Evolutionary conservation across 2,113 vertebrate species (phyloP), one percentile per base, ranked within the genome.

Genomic region (Isichthys henryi): DNA sequence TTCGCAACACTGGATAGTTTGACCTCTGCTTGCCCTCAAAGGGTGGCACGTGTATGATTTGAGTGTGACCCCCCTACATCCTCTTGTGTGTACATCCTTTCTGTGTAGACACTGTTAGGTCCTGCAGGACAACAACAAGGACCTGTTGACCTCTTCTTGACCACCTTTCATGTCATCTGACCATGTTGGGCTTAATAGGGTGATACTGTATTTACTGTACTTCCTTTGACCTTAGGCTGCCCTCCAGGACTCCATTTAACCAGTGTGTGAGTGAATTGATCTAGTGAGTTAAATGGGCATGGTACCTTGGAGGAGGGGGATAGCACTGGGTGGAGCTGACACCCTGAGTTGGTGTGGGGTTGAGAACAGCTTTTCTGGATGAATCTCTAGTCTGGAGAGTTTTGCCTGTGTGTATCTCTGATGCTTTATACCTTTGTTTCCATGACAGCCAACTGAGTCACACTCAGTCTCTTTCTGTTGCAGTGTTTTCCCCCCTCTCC

Each of bases 361-460:
- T 13, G 46, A 43, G 21, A 88, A 8, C 10, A n/a, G 70, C 52
- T 62, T 66, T 45, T 58, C 39, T 89, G 53, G 19, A 45, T 56
- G 31, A 80, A 0, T 21, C 23, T 77, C n/a, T 82, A 53, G n/a
- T 45, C 43, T 50, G 15, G 56, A 27, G 87, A 21, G 88, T 39
- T 58, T 85, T 10, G 13, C 3, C 21, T 56, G 21, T 56, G n/a
- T 15, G 39, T 19, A 43, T 23, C n/a, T 23, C 15, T 66, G 58
- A 31, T 23, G 15, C 17, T 62, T 85, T 46, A 6, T 49, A 80
- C 52, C 27, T 48, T 70, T 74, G 84, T 91, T 90, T 48, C 89
- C 89, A 89, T 91, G 86, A 80, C 88, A 90, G 88, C 89, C 50
- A 83, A 84, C 39, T 48, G 8, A 7, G 82, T n/a, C 7, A 48